These are phyloP conservation scores for Muscicapa adusta DNA, from an alignment of 2,113 vertebrate genomes.

Conservation along the genomic window DNA sequence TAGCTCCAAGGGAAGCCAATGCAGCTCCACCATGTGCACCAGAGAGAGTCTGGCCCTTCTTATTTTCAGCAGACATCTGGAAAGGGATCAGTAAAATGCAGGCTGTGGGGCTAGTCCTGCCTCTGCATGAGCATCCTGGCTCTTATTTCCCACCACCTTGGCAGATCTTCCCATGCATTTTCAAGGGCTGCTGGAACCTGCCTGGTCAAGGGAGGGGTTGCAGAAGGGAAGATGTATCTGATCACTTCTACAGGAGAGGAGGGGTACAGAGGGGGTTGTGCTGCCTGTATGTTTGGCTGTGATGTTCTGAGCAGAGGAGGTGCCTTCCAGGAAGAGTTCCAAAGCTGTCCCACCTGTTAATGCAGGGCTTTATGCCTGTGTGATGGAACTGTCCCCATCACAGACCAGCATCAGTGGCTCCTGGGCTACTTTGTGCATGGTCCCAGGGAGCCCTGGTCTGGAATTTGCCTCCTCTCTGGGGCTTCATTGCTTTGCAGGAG, in stretches of 20 bases:
- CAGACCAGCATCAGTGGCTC: neutral
- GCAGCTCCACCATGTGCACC: accelerated
- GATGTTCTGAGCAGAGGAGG: neutral
- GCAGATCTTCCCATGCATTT: neutral
- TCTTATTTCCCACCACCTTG: neutral
- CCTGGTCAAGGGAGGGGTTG: neutral
- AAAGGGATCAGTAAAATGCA: neutral
- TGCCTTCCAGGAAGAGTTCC: neutral
- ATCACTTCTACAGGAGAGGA: neutral
- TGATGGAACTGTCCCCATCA: neutral
- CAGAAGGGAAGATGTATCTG: neutral
- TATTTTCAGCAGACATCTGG: neutral
- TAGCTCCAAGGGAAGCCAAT: neutral
- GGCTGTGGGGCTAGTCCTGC: neutral
- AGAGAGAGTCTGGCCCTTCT: neutral
- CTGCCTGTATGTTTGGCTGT: neutral
- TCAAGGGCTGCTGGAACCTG: neutral
- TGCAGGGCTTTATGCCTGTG: neutral
- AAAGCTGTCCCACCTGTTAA: neutral
- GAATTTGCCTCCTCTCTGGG: neutral
- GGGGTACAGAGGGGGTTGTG: neutral
- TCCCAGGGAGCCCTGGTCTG: neutral
- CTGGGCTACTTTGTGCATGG: accelerated
- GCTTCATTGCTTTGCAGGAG: neutral
- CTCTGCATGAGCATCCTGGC: accelerated